A percentile compares a stretch with the other conserved stretches of the same genome.
phyloP scores from a whole-genome alignment of 2,888 invertebrate genomes.

The Eristalis arbustorum region DNA sequence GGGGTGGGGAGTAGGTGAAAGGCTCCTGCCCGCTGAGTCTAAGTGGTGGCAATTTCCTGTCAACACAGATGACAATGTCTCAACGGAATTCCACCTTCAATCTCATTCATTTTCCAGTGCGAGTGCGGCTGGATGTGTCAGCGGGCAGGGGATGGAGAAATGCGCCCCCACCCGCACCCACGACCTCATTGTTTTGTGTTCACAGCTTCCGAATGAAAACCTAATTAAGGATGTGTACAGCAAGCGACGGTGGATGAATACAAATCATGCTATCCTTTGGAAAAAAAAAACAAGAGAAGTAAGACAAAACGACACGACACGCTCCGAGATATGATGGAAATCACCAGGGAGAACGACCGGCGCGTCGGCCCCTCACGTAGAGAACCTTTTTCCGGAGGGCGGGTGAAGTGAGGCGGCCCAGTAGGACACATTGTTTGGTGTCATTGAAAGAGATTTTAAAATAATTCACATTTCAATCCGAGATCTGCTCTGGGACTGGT shows the following conservation, averaged over 20 bases:
- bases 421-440: conserved; percentile 12
- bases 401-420: conserved; percentile 2
- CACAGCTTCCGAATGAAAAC: conserved; percentile 59
- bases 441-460: conserved; percentile 48
- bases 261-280: conserved; percentile 44
- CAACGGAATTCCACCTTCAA: conserved; percentile 45
- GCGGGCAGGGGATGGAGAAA: background rate
- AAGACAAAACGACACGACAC: conserved; percentile 4
- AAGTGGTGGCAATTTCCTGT: conserved; percentile 58
- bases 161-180: background rate
- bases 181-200: conserved; percentile 34
- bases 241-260: conserved; percentile 60
- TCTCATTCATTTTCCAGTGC: conserved; percentile 37
- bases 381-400: conserved; percentile 22
- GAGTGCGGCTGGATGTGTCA: background rate
- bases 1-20: background rate
- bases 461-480: conserved; percentile 45
- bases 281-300: background rate
- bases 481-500: background rate
- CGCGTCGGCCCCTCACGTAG: conserved; percentile 31
- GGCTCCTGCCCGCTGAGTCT: background rate
- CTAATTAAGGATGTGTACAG: conserved; percentile 64
- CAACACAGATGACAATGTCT: conserved; percentile 53
- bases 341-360: conserved; percentile 8
- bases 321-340: conserved; percentile 39